Base-by-base conservation (phyloP, 2,113 vertebrate species). In the Poeciliopsis occidentalis region DNA sequence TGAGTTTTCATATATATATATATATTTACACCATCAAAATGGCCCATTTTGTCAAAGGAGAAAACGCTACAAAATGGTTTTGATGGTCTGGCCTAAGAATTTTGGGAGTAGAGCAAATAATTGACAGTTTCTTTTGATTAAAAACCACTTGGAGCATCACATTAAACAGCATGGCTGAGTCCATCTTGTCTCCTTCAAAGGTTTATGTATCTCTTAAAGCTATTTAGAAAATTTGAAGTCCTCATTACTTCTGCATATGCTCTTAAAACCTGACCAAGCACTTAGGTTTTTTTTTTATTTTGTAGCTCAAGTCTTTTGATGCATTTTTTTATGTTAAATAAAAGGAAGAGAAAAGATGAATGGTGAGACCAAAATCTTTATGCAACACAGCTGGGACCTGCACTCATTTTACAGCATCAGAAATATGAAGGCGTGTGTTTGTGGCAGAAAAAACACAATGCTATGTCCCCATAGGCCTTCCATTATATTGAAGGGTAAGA, bases 321-420 rank as follows among this genome's bases (percentile, higher is more conserved):
- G 47, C n/a, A 61, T 73, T 77, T 66, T 87, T 80, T 60, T 82
- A 80, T 57, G 30, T 62, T 61, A 67, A 88, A 61, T 63, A 64
- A 88, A 69, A 75, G 29, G 17, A 31, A 67, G 31, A 31, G 34
- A 78, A 63, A 82, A 79, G 78, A 85, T 81, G 71, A 71, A 85
- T 78, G 60, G 82, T 71, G 67, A 82, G 75, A 81, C 72, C 67
- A 67, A 69, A 76, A 82, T 76, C 69, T 82, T 83, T 76, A 73
- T 88, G 72, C 34, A 79, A 84, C 82, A 75, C 85, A 86, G 80
- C 83, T 83, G 81, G 81, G 80, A 87, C 78, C 75, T 64, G 34
- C 67, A 80, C 68, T 91, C 69, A 73, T 80, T 89, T 90, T 77
- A 80, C 62, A 30, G 73, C 85, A 81, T 57, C 62, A 85, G 83